phyloP scores from a whole-genome alignment of 1,140 invertebrate species.

The Drosophila equinoxialis region DNA sequence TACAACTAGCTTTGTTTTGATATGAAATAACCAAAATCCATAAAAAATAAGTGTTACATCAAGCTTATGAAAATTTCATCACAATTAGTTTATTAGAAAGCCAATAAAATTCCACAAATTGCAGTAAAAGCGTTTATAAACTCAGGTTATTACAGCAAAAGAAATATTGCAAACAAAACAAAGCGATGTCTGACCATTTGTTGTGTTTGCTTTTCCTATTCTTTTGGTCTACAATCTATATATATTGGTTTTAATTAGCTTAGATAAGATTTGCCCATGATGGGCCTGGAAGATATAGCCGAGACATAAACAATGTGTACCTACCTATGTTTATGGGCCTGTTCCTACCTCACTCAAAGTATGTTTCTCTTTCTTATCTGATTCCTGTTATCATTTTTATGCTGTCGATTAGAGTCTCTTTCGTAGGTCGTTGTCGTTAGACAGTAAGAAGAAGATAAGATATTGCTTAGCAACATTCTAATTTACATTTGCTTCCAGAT shows the following conservation, averaged over 20 bases:
- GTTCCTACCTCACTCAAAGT: conserved; percentile 8
- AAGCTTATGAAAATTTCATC: too few species aligned
- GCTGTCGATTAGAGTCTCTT: conserved; percentile 32
- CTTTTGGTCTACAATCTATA: background rate
- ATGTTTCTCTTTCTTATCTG: background rate
- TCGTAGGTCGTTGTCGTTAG: conserved; percentile 1
- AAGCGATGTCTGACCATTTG: background rate
- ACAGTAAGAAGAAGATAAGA: conserved; percentile 32
- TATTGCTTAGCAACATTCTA: conserved; percentile 33
- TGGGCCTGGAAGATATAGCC: background rate
- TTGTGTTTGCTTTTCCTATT: background rate
- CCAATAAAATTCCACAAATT: background rate
- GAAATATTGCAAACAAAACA: background rate
- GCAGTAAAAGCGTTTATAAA: background rate
- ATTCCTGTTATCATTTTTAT: conserved; percentile 28
- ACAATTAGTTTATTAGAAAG: too few species aligned
- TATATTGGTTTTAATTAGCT: conserved; percentile 6
- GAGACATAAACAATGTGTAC: background rate
- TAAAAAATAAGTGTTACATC: too few species aligned
- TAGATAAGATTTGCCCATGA: conserved; percentile 17
- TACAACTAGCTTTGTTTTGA: too few species aligned
- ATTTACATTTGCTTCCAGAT: conserved; percentile 51
- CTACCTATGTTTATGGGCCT: background rate
- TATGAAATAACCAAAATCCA: too few species aligned
- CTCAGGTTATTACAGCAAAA: background rate